These are phyloP conservation scores for Drosophila miranda DNA, from an alignment of 1,140 invertebrate species.

Conservation along the genomic window DNA sequence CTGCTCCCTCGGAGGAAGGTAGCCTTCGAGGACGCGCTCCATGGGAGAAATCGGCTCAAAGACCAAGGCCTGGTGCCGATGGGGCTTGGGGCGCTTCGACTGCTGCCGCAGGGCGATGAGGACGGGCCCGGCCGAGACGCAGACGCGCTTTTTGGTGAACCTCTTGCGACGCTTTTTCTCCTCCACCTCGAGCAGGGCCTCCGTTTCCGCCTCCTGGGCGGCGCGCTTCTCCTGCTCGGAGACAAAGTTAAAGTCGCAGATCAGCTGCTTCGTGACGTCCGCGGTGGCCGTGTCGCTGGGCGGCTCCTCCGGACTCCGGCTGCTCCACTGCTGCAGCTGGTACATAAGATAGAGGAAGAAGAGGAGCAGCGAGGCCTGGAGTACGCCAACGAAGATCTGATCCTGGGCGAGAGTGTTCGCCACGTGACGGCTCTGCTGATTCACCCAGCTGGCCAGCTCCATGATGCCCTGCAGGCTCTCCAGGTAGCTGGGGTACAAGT, in stretches of 20 bases:
- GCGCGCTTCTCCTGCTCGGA: slow-evolving; percentile 69
- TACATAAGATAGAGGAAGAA: slow-evolving; percentile 71
- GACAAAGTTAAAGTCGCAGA: slow-evolving; percentile 72
- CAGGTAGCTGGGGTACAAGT: slow-evolving; percentile 30
- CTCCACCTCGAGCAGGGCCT: slow-evolving; percentile 73
- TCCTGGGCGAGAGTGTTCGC: slow-evolving; percentile 42
- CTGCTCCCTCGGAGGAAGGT: slow-evolving; percentile 55
- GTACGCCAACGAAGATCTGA: slow-evolving; percentile 53
- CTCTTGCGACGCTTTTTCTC: slow-evolving; percentile 75
- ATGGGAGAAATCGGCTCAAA: slow-evolving; percentile 56
- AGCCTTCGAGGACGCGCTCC: slow-evolving; percentile 50
- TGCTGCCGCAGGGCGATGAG: slow-evolving; percentile 65
- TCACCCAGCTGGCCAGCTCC: slow-evolving; percentile 1
- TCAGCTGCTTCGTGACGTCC: slow-evolving; percentile 54
- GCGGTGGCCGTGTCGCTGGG: slow-evolving; percentile 5
- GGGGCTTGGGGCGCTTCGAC: slow-evolving; percentile 47
- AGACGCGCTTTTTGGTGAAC: slow-evolving; percentile 77
- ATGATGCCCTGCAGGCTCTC: slow-evolving; percentile 26
- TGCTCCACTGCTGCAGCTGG: slow-evolving; percentile 38
- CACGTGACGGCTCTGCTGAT: slow-evolving; percentile 11
- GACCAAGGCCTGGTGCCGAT: slow-evolving; percentile 19
- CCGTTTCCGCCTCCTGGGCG: slow-evolving; percentile 63
- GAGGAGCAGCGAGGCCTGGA: slow-evolving; percentile 53
- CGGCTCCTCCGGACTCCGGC: background rate
- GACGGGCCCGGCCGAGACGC: slow-evolving; percentile 77